These are phyloP conservation scores for Tridacna crocea DNA, from an alignment of 2,888 invertebrate species.

Conservation along the genomic window DNA sequence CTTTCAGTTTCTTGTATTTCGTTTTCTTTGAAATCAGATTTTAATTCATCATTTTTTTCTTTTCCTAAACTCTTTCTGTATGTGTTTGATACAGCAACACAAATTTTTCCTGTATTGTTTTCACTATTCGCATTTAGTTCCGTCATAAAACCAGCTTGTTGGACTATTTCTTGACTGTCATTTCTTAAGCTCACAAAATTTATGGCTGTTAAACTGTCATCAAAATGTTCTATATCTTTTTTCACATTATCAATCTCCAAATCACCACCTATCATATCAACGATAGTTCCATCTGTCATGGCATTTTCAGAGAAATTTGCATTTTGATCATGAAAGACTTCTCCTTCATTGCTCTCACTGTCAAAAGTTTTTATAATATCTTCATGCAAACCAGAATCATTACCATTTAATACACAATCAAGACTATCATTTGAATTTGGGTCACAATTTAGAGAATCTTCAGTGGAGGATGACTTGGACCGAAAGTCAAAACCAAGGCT, in stretches of 20 bases:
- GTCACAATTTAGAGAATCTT: background rate
- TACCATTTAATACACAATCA: constrained; percentile 4
- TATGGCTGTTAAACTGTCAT: background rate
- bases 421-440: constrained; percentile 3
- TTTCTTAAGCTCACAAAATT: background rate
- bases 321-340: constrained; percentile 1
- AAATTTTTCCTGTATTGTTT: no score
- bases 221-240: background rate
- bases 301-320: background rate
- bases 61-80: no score
- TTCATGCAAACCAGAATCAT: background rate
- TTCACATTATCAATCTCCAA: background rate
- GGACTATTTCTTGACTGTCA: background rate
- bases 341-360: constrained; percentile 8
- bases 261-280: background rate
- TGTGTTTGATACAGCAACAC: no score
- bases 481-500: constrained; percentile 28
- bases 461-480: background rate
- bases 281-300: background rate
- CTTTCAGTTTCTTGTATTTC: no score
- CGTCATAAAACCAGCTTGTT: background rate
- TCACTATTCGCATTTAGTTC: no score
- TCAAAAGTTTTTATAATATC: background rate
- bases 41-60: no score
- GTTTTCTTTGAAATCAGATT: no score